phyloP scores from a whole-genome alignment of 37 sponge, comb jelly and placozoan genomes.

The Crambe crambe region DNA sequence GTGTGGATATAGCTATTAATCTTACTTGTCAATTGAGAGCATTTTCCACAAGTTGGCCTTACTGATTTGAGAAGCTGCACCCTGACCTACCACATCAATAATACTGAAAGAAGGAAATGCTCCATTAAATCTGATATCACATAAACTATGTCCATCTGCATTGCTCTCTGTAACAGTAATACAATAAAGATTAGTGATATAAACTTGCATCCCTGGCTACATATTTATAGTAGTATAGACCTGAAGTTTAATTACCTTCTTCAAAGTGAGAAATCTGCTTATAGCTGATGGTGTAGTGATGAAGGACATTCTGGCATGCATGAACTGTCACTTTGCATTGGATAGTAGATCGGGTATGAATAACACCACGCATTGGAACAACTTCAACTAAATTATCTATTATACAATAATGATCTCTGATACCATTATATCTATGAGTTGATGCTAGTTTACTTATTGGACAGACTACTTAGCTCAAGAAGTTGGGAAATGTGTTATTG shows the following conservation, averaged over 20 bases:
- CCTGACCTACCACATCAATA: constrained; percentile 60
- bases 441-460: no score
- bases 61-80: constrained; percentile 41
- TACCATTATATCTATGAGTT: no score
- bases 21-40: constrained; percentile 78
- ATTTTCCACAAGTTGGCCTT: constrained; percentile 85
- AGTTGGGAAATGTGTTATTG: no score
- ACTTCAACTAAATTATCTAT: constrained; percentile 33
- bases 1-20: neutral
- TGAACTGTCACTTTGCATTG: constrained; percentile 42
- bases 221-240: no score
- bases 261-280: constrained; percentile 14
- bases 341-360: constrained; percentile 35
- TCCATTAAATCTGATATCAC: constrained; percentile 39
- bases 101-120: constrained; percentile 80
- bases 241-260: neutral
- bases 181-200: neutral
- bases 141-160: neutral
- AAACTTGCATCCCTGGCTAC: neutral
- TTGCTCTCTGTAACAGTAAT: neutral
- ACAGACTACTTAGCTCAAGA: no score
- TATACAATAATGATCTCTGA: neutral
- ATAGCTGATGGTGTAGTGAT: constrained; percentile 34
- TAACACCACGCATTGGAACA: constrained; percentile 36
- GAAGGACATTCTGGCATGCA: constrained; percentile 24